These are phyloP conservation scores for Lissocephala sabroskyi DNA, from an alignment of 2,888 invertebrate genomes.

Conservation along the genomic window DNA sequence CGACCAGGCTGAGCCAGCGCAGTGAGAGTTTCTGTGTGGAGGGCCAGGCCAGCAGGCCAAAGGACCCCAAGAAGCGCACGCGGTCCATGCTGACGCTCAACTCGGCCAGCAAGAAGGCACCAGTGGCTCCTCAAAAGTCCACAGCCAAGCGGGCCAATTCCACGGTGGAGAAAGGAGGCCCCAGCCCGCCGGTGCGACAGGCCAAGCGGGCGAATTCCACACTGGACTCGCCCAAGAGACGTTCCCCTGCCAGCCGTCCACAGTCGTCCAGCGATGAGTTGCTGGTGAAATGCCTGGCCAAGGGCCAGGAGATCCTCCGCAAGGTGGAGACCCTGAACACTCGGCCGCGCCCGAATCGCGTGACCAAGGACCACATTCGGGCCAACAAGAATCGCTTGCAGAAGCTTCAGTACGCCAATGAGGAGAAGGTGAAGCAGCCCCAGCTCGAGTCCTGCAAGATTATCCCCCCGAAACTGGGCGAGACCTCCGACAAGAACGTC, in stretches of 20 bases:
- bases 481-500: conserved; percentile 67
- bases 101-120: not conserved
- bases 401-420: conserved; percentile 66
- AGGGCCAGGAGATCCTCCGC: conserved; percentile 69
- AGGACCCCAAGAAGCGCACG: not conserved
- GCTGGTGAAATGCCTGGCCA: conserved; percentile 70
- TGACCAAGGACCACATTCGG: conserved; percentile 39
- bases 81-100: not conserved
- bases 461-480: conserved; percentile 67
- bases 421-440: conserved; percentile 62
- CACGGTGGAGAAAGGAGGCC: conserved; percentile 37
- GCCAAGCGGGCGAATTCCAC: conserved; percentile 22
- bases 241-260: not conserved
- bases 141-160: conserved; percentile 41
- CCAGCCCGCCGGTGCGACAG: not conserved
- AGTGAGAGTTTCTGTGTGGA: conserved; percentile 65
- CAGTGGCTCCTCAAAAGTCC: conserved; percentile 7
- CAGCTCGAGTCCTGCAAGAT: conserved; percentile 68
- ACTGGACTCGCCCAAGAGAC: conserved; percentile 14
- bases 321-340: conserved; percentile 67
- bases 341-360: conserved; percentile 22
- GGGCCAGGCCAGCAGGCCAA: conserved; percentile 15
- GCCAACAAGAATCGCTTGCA: conserved; percentile 37
- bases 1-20: conserved; percentile 53
- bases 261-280: conserved; percentile 54